A percentile compares a stretch with the other conserved stretches of the same genome.
phyloP scores from a whole-genome alignment of 2,888 invertebrate species.

The Zaprionus lineosus region DNA sequence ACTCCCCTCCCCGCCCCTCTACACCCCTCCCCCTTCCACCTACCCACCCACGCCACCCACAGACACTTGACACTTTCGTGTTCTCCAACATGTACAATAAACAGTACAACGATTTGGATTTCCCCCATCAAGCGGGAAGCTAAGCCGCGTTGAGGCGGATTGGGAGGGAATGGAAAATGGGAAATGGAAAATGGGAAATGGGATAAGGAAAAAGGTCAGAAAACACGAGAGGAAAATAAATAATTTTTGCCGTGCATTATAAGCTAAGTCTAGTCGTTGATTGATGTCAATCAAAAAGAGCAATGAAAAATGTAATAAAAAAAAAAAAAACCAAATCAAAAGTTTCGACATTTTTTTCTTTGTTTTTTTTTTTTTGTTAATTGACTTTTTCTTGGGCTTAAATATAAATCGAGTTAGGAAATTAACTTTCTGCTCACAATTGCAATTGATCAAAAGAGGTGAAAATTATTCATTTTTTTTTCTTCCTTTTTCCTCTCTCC shows the following conservation, averaged over 20 bases:
- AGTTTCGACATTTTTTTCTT: constrained; percentile 48
- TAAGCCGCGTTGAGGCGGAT: no score
- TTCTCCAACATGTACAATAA: no score
- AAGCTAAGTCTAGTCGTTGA: constrained; percentile 27
- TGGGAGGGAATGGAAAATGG: no score
- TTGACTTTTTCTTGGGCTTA: constrained; percentile 34
- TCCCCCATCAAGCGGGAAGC: no score
- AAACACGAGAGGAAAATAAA: background rate
- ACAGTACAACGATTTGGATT: no score
- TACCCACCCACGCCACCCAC: no score
- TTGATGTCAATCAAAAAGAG: constrained; percentile 37
- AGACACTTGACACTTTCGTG: no score
- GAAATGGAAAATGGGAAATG: no score
- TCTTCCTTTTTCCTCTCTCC: no score
- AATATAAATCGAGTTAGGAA: constrained; percentile 51
- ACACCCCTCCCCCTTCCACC: background rate
- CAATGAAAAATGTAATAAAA: background rate
- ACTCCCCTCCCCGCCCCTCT: background rate
- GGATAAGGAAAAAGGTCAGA: no score
- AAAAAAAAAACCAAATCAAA: constrained; percentile 41
- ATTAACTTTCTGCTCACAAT: constrained; percentile 35
- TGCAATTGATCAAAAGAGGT: background rate
- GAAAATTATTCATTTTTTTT: no score
- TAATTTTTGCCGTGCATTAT: constrained; percentile 24
- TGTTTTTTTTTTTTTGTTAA: constrained; percentile 44